Conservation (phyloP, 2,888 invertebrate species). For the Caenorhabditis afra region DNA sequence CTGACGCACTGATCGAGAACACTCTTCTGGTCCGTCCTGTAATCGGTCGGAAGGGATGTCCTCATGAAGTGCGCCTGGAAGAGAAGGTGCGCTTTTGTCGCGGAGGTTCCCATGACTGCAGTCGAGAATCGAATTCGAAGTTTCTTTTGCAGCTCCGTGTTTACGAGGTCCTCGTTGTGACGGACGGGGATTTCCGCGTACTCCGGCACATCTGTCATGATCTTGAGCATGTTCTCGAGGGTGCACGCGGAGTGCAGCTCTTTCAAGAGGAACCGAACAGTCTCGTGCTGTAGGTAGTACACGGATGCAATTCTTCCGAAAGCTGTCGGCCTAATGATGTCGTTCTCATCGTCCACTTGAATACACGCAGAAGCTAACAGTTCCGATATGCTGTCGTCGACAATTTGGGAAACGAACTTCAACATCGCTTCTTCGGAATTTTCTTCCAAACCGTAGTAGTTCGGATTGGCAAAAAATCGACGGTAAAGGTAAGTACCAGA, state of each 20-base stretch:
- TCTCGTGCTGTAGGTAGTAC: slow-evolving; percentile 95
- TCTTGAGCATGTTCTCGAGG: slow-evolving; percentile 87
- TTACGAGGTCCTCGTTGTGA: slow-evolving; percentile 95
- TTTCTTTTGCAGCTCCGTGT: slow-evolving; percentile 85
- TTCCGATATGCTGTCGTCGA: slow-evolving; percentile 87
- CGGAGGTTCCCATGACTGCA: slow-evolving; percentile 89
- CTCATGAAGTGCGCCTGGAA: slow-evolving; percentile 95
- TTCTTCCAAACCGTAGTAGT: slow-evolving; percentile 89
- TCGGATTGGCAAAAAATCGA: slow-evolving; percentile 91
- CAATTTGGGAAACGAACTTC: slow-evolving; percentile 87
- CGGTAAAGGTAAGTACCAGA: slow-evolving; percentile 99
- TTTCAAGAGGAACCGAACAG: slow-evolving; percentile 89
- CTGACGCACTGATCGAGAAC: slow-evolving; percentile 96
- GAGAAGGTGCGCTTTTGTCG: slow-evolving; percentile 93
- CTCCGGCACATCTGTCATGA: slow-evolving; percentile 89
- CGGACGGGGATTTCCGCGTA: slow-evolving; percentile 94
- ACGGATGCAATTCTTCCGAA: slow-evolving; percentile 95
- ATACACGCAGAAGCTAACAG: slow-evolving; percentile 89
- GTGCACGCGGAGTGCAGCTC: slow-evolving; percentile 85
- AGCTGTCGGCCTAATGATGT: slow-evolving; percentile 84
- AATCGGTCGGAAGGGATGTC: slow-evolving; percentile 91
- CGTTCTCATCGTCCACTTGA: slow-evolving; percentile 85
- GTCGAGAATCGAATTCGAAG: slow-evolving; percentile 79
- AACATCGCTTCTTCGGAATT: slow-evolving; percentile 83
- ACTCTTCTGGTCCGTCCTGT: slow-evolving; percentile 95